Evolutionary conservation across 1,140 invertebrate genomes (phyloP), one percentile per base, ranked within the genome.

Genomic region (Dinoponera quadriceps): DNA sequence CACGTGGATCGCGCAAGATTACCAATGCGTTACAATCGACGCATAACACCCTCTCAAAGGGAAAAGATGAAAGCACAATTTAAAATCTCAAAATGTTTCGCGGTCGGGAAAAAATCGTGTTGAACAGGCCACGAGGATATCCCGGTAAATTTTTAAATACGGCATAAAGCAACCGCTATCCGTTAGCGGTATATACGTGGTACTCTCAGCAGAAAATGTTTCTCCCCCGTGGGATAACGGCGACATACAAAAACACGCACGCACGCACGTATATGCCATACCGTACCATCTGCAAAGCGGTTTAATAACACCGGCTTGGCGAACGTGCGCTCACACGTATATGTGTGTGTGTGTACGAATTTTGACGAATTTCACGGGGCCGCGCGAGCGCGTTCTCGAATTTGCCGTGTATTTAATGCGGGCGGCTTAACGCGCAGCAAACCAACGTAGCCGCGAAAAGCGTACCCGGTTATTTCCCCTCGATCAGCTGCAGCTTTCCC

Each of bases 401-500:
- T 68, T 69, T 68, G 51, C 49, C 63, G 75, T 57, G 51, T 77
- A 68, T 80, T 80, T 80, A 80, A 71, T 59, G 65, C 65, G 75
- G 33, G 33, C 33, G 63, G 75, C 63, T 69, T 80, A 80, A 80
- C 51, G 49, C 51, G 63, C 9, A 20, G 33, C 65, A 80, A 55
- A 80, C 38, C 51, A 44, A 69, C 38, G 75, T 27, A 66, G 60
- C 60, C 48, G n/a, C 75, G 75, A 71, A 80, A 80, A 80, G 75
- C 75, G 65, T 29, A 48, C 44, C 54, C 65, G 65, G 20, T 71
- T 80, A 59, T 69, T 80, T 80, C 65, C 75, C 33, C 65, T 71
- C 75, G 54, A 80, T 80, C 75, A 80, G 75, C 65, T 80, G 75
- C 65, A 80, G 65, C 49, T 80, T 80, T 80, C 75, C 65, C 75